Base-by-base conservation (phyloP, 2,797 vertebrate species). In the Gallirallus australis region DNA sequence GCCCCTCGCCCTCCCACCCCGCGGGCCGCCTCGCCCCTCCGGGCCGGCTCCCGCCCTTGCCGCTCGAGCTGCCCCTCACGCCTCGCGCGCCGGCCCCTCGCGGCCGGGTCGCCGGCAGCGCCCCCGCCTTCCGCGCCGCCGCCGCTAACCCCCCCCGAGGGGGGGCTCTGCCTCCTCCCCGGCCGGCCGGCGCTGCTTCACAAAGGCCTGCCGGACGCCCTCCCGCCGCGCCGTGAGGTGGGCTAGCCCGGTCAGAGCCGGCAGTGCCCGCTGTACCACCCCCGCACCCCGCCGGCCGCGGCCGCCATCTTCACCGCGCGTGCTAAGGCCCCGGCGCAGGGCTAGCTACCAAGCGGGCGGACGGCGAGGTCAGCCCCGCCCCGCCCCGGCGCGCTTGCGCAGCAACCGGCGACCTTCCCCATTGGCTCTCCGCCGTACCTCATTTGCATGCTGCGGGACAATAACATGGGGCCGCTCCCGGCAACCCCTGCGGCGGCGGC, bases 261-360 rank as follows among this genome's bases (percentile, higher is more conserved):
- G 89, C 77, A 31, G 20, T 35, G 16, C 82, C 40, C 89, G 35
- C 78, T 25, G 65, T 42, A 70, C 96, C 84, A 50, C 83, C 79
- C 64, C 90, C 94, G 75, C 96, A 48, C 86, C 75, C 90, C 81
- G 35, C 91, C 75, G 60, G 80, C 87, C 88, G 64, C 96, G 7
- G 91, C 94, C 97, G 96, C 97, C 97, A 97, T 98, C 97, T 97
- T 97, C 81, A 65, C 94, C 79, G 85, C 93, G 96, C 97, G 96
- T 96, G 97, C 96, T 94, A 47, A 96, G 86, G 94, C 82, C 94
- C 78, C 57, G 50, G 54, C 91, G 48, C 64, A 59, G 77, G 37
- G 64, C 86, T 6, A 61, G 64, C 86, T 6, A 61, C n/a, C 52
- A 21, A 8, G 93, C 83, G 60, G 30, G 81, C 48, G 63, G 47